phyloP scores from a whole-genome alignment of 2,797 vertebrate species.

The Rachycentron canadum region DNA sequence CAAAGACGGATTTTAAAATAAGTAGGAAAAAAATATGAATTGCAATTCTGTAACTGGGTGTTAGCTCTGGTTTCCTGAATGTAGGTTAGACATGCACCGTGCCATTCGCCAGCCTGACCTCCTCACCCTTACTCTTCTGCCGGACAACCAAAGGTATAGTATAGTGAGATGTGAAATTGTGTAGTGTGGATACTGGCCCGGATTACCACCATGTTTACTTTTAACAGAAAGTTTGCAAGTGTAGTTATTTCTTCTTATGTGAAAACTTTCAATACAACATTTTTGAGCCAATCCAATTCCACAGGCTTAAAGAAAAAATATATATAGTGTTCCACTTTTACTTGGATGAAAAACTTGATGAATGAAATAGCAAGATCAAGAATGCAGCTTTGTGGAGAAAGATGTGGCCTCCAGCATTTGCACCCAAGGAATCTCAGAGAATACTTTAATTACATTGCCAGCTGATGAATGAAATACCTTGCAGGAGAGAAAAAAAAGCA shows the following conservation, averaged over 20 bases:
- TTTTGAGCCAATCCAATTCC: not conserved
- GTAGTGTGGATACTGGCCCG: not conserved
- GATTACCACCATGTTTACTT: not conserved
- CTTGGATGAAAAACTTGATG: not conserved
- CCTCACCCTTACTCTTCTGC: not conserved
- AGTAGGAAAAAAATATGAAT: not conserved
- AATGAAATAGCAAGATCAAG: constrained; percentile 40
- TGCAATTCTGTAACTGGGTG: not conserved
- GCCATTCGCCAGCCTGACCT: not conserved
- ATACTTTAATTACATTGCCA: constrained; percentile 58
- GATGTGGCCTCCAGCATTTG: constrained; percentile 33
- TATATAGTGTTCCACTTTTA: constrained; percentile 1
- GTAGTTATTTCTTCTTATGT: not conserved
- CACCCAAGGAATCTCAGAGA: constrained; percentile 36
- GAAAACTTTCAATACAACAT: constrained; percentile 3
- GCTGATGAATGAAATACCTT: constrained; percentile 65
- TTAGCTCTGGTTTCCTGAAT: not conserved
- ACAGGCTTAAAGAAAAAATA: constrained; percentile 18
- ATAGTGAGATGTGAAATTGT: not conserved
- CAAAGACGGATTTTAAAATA: not conserved
- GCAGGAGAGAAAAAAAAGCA: not conserved
- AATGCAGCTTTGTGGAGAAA: constrained; percentile 42
- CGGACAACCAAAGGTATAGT: not conserved
- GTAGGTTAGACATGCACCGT: not conserved
- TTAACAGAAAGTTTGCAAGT: not conserved